Percentiles rank a stretch among this genome's conserved stretches.
Evolutionary conservation across 2,797 vertebrate species (phyloP).

Genomic region (Octomys mimax): DNA sequence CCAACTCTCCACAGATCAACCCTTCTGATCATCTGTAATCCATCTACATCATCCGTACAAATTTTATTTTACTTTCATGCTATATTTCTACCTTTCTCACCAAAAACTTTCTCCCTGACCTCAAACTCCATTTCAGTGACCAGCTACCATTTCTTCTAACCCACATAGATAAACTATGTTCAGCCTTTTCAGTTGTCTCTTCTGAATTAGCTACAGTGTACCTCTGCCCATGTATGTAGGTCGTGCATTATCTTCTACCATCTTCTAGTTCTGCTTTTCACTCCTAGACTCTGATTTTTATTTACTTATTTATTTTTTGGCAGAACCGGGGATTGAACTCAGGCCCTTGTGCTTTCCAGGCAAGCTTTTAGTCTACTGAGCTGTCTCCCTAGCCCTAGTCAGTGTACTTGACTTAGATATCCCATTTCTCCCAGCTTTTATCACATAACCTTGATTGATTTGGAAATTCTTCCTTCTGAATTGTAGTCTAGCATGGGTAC

Average conservation of each 20-base stretch:
- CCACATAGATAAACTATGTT: neutral
- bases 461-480: neutral
- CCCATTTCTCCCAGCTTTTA: neutral
- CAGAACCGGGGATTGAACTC: too few species aligned
- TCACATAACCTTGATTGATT: neutral
- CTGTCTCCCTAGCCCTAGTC: too few species aligned
- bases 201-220: neutral
- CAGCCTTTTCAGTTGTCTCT: neutral
- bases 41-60: neutral
- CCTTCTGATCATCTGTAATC: neutral
- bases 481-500: neutral
- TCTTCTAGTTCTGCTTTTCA: neutral
- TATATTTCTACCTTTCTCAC: neutral
- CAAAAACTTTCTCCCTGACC: rapidly evolving
- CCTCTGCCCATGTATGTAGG: neutral
- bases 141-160: neutral
- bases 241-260: neutral
- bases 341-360: too few species aligned
- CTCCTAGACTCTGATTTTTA: neutral
- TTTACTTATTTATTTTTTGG: too few species aligned
- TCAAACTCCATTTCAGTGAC: neutral
- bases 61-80: neutral
- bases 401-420: neutral
- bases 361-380: too few species aligned
- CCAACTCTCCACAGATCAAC: neutral